Evolutionary conservation across 2,113 vertebrate genomes (phyloP), one percentile per base, ranked within the genome.

Genomic region (Erythrocebus patas): DNA sequence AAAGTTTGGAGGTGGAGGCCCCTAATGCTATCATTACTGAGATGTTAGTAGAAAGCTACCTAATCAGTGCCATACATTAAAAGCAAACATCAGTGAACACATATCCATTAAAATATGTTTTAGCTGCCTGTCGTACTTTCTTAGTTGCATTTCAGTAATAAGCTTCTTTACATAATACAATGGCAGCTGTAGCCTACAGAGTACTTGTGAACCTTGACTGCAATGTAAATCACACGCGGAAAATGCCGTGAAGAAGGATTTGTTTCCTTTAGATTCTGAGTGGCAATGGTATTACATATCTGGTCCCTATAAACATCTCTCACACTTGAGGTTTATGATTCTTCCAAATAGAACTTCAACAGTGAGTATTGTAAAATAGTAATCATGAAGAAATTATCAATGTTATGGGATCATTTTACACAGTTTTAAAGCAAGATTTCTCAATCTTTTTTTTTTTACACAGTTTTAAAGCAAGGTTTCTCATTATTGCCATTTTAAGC

Each of bases 81-180:
- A 88, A 83, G 52, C 50, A 94, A 96, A 92, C 23, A 78, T 48
- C 27, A 76, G 20, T 89, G 95, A 96, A 91, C 45, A 59, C 48
- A 27, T 27, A 89, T 87, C 59, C 70, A 70, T 95, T 91, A 82
- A 94, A 66, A 70, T 59, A 40, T 0, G 0, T 81, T 88, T 89
- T 61, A 75, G 75, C n/a, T 59, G 18, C 30, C 82, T 93, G 86
- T 87, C 66, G 20, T 73, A 85, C 66, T 96, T 50, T 89, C 73
- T 82, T 85, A 32, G 50, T 82, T 95, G 40, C 78, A 79, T 85
- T 96, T 97, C 50, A 43, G 10, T 59, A 78, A 95, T 55, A 89
- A 83, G 8, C 35, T 91, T 83, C 66, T 89, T 91, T 88, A 89
- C 23, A 25, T 50, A 70, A 68, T 90, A 86, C 79, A 88, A 93